phyloP scores from a whole-genome alignment of 2,888 invertebrate species.

The Myathropa florea region DNA sequence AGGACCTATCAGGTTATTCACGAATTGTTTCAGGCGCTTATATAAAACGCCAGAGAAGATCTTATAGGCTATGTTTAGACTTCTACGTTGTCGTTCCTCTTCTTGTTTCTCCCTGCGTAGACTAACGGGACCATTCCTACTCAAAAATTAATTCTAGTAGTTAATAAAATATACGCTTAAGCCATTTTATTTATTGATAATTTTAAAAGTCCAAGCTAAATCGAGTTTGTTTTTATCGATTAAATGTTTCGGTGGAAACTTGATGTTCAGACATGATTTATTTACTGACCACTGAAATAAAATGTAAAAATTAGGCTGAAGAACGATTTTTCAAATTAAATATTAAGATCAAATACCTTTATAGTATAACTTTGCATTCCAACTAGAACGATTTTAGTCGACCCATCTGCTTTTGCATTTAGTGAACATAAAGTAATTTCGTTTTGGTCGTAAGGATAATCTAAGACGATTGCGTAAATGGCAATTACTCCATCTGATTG shows the following conservation, averaged over 20 bases:
- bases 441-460: constrained; percentile 85
- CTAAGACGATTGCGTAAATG: constrained; percentile 86
- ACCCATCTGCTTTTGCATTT: constrained; percentile 74
- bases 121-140: too few relatives aligned
- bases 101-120: too few relatives aligned
- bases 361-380: constrained; percentile 80
- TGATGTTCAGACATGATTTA: constrained; percentile 74
- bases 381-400: constrained; percentile 81
- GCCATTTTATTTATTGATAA: constrained; percentile 73
- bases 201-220: constrained; percentile 79
- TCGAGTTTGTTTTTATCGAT: constrained; percentile 77
- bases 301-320: constrained; percentile 22
- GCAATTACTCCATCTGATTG: constrained; percentile 73
- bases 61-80: too few relatives aligned
- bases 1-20: too few relatives aligned
- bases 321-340: constrained; percentile 75
- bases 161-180: not conserved
- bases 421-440: constrained; percentile 82
- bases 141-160: too few relatives aligned
- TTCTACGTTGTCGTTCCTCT: too few relatives aligned
- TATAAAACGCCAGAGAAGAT: too few relatives aligned
- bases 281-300: constrained; percentile 75
- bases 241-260: constrained; percentile 78
- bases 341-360: constrained; percentile 67
- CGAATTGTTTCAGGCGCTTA: too few relatives aligned